Conservation (phyloP, 2,113 vertebrate species). For the Pyrgilauda ruficollis region DNA sequence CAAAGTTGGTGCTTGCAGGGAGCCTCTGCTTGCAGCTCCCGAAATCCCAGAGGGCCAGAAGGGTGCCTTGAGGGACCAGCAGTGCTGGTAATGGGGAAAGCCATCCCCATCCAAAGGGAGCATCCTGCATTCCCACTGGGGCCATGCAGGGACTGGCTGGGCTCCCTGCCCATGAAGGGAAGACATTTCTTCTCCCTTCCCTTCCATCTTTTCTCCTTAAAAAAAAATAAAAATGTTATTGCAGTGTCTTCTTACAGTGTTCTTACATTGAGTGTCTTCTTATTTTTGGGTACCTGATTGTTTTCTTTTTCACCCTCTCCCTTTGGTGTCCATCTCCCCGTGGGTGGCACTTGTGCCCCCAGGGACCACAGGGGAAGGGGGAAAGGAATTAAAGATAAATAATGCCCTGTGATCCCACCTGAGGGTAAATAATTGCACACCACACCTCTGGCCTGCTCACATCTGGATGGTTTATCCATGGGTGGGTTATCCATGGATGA, state of each 20-base stretch:
- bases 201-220: not conserved
- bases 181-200: not conserved
- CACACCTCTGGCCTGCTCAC: not conserved
- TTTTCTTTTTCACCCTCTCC: not conserved
- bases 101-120: not conserved
- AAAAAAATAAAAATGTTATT: not conserved
- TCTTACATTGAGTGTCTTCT: not conserved
- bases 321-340: not conserved
- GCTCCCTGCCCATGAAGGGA: not conserved
- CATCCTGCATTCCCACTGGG: not conserved
- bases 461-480: not conserved
- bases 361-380: not conserved
- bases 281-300: not conserved
- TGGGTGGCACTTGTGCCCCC: rapidly evolving
- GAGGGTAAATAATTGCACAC: not conserved
- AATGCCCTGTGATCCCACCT: not conserved
- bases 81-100: not conserved
- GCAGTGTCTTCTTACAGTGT: not conserved
- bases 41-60: not conserved
- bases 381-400: not conserved
- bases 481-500: not conserved
- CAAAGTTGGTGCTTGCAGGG: not conserved
- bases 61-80: not conserved
- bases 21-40: not conserved
- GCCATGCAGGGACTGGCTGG: rapidly evolving